Evolutionary conservation across 2,797 vertebrate species (phyloP).

Genomic region (Monodelphis domestica): DNA sequence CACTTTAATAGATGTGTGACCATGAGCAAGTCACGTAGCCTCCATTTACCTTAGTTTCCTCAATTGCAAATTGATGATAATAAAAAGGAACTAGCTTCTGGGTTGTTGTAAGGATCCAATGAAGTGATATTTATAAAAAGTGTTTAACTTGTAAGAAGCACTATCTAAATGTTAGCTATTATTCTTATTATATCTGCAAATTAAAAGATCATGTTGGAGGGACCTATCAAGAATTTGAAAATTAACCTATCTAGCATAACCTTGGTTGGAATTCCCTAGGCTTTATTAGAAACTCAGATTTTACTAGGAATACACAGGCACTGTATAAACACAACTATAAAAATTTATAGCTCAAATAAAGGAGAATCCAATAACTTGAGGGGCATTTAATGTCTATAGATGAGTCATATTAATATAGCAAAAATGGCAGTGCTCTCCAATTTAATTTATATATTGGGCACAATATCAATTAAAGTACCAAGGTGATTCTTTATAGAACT

Average conservation of each 20-base stretch:
- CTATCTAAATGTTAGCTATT: background rate
- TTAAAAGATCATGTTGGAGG: background rate
- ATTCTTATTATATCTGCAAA: background rate
- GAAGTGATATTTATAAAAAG: background rate
- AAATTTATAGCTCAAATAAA: background rate
- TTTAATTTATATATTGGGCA: background rate
- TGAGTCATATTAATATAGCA: background rate
- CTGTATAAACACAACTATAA: background rate
- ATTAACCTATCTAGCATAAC: background rate
- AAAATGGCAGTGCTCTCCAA: background rate
- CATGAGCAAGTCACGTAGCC: background rate
- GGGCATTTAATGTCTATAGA: background rate
- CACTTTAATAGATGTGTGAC: background rate
- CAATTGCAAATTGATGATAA: background rate
- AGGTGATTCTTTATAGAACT: background rate
- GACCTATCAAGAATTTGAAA: background rate
- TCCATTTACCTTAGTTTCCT: background rate
- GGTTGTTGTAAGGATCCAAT: background rate
- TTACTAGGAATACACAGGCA: background rate
- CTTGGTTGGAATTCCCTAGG: background rate
- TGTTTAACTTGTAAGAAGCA: background rate
- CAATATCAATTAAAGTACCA: background rate
- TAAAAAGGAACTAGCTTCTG: background rate
- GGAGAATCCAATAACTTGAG: background rate
- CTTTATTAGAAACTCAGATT: background rate